Evolutionary conservation across 30 jellyfish, hydroid and myxozoan genomes (phyloP), one percentile per base, ranked within the genome.

Genomic region (Nemopilema nomurai): DNA sequence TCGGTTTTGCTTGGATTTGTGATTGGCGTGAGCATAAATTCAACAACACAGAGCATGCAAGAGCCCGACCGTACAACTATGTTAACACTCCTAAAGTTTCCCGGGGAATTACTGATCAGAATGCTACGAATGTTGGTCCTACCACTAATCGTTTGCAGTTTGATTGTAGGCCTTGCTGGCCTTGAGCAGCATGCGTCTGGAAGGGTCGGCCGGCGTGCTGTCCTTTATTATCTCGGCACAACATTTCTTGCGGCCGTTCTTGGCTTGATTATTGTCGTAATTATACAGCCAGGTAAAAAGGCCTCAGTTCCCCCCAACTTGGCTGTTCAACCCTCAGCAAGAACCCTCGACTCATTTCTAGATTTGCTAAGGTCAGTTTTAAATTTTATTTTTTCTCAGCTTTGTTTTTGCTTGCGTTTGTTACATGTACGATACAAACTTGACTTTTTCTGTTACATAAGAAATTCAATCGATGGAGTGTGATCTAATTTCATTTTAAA

Each of bases 161-260:
- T 93, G 80, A 93, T 93, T 23, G 96, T 95, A 70, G 99, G 99
- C 49, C 74, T 95, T 28, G 99, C 99, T 9, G 96, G 93, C 78
- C 90, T 95, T 9, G 99, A 95, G 79, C 88, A 90, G 62, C 86
- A 73, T 28, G 96, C 99, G 19, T 95, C 99, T 29, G 99, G 99
- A 1, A 51, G 92, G 29, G 84, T 89, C 20, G 96, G 96, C 18
- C 74, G 96, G 24, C 77, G 96, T 29, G 96, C 96, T 19, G 86
- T 89, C 7, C 32, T 89, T 70, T 89, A 80, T 51, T 89, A 89
- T 71, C 74, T 89, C 23, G 49, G 85, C 51, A 89, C 96, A n/a
- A 89, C 96, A 1, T 31, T 80, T 29, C 62, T 81, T 67, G 96
- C 96, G n/a, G 96, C 89, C 4, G 78, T 89, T 13, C 82, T 89